A percentile compares a stretch with the other conserved stretches of the same genome.
phyloP scores from a whole-genome alignment of 2,113 vertebrate genomes.

The Climacteris rufus region DNA sequence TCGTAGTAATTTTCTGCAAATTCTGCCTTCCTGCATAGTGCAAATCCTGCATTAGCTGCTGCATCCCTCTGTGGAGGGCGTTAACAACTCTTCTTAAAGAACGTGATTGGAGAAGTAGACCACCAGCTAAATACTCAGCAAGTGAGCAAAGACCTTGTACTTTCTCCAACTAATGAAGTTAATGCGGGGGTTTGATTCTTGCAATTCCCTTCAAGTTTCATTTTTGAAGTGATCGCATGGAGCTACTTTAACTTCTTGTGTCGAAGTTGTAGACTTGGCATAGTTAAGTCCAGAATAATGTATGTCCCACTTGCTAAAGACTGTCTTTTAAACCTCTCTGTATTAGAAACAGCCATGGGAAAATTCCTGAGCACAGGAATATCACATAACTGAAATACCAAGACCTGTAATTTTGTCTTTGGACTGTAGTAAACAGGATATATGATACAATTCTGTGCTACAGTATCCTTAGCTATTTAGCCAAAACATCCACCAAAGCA shows the following conservation, averaged over 20 bases:
- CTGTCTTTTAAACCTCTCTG: background rate
- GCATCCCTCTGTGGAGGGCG: background rate
- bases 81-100: background rate
- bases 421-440: constrained; percentile 22
- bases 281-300: background rate
- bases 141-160: background rate
- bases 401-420: constrained; percentile 50
- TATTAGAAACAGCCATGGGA: constrained; percentile 42
- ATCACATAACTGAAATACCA: constrained; percentile 54
- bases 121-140: background rate
- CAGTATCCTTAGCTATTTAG: constrained; percentile 53
- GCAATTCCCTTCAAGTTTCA: background rate
- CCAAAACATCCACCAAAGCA: constrained; percentile 48
- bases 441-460: constrained; percentile 25
- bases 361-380: constrained; percentile 46
- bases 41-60: background rate
- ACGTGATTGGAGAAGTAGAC: background rate
- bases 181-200: background rate
- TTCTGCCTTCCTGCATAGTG: background rate
- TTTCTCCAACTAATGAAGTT: background rate
- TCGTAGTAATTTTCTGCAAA: background rate
- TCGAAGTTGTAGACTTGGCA: background rate
- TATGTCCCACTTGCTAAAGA: background rate
- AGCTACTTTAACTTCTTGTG: background rate
- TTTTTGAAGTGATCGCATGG: background rate